Evolutionary conservation across 2,888 invertebrate species (phyloP), one percentile per base, ranked within the genome.

Genomic region (Dilophus febrilis): DNA sequence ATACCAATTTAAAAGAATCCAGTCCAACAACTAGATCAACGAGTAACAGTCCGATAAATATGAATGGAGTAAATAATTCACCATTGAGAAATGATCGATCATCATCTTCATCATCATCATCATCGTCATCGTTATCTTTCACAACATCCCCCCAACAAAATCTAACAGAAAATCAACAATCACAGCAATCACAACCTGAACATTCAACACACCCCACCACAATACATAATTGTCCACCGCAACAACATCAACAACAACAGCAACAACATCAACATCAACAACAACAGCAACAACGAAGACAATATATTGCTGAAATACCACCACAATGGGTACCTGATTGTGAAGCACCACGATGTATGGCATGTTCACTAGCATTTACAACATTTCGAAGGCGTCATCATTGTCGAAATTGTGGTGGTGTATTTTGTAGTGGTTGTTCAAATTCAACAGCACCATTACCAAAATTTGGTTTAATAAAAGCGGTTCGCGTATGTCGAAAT

Each of bases 321-420:
- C 92, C 92, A 0, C 74, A 80, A 40, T 97, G 97, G 97, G 80
- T 97, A 44, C 97, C 97, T 1, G 94, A 95, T 62, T 81, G 86
- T 42, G 78, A 85, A 46, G 87, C 87, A 30, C 83, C 87, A 0
- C 72, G 80, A 41, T 98, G 97, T 62, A 92, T 91, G 81, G 77
- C 87, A 29, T 98, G 98, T 61, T 74, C 77, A 43, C 77, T 83
- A 14, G 79, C 79, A 50, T 98, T 98, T 66, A 97, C 92, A 4
- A 86, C 97, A 47, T 86, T 98, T 51, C 75, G 95, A 31, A 74
- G 97, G 14, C 67, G 97, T 10, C 97, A 98, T 60, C 97, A 97
- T 62, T 97, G 97, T 59, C 70, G 97, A 50, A 94, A 94, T 63
- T 98, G 95, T 64, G 95, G 95, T 29, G 61, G 61, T 71, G 90